phyloP scores from a whole-genome alignment of 2,888 invertebrate species.

The Phorcus lineatus region DNA sequence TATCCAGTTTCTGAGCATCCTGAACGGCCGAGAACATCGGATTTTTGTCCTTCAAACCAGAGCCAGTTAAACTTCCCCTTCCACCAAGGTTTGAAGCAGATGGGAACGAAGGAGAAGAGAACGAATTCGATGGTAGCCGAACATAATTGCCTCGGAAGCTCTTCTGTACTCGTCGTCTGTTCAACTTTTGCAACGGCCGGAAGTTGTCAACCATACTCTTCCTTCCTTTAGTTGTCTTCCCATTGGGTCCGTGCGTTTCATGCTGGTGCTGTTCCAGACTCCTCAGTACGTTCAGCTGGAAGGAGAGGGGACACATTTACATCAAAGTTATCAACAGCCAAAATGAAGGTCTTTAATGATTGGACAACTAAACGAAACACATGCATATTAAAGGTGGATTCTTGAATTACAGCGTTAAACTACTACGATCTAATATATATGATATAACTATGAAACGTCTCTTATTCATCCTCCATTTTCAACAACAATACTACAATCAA shows the following conservation, averaged over 20 bases:
- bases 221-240: background rate
- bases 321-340: no score
- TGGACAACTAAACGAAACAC: no score
- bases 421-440: no score
- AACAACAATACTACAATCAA: no score
- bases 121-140: background rate
- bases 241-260: background rate
- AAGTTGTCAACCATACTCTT: conserved; percentile 21
- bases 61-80: background rate
- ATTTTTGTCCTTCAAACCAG: background rate
- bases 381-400: no score
- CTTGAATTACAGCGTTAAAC: no score
- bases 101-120: background rate
- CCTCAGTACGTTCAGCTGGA: conserved; percentile 2
- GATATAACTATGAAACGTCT: no score
- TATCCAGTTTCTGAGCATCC: background rate
- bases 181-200: conserved; percentile 2
- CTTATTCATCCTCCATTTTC: no score
- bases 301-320: background rate
- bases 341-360: no score
- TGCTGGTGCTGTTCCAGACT: background rate
- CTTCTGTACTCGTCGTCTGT: conserved; percentile 4
- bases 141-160: background rate
- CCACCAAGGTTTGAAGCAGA: background rate
- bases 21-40: background rate